Evolutionary conservation across 2,888 invertebrate species (phyloP).

Genomic region (Nysson spinosus): DNA sequence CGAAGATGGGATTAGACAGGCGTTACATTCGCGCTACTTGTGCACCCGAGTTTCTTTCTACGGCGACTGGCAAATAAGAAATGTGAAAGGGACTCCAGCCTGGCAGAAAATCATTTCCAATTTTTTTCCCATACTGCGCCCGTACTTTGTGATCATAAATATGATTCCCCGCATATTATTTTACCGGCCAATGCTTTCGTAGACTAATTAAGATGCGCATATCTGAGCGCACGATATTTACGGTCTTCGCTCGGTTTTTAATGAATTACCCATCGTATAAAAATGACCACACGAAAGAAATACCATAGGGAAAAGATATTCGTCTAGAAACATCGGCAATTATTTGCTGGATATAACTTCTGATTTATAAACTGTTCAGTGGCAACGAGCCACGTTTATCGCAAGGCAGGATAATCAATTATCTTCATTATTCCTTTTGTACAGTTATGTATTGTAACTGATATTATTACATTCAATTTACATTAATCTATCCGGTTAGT

Average conservation of each 20-base stretch:
- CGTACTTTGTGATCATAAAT: slow-evolving; percentile 11
- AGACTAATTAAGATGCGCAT: slow-evolving; percentile 24
- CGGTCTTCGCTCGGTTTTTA: background rate
- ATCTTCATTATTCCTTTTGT: too few relatives aligned
- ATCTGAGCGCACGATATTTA: background rate
- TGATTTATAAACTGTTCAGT: too few relatives aligned
- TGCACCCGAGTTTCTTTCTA: background rate
- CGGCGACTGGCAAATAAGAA: slow-evolving; percentile 8
- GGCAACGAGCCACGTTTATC: too few relatives aligned
- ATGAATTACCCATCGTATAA: slow-evolving; percentile 1
- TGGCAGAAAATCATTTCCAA: slow-evolving; percentile 52
- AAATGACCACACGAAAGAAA: slow-evolving; percentile 6
- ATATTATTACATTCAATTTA: too few relatives aligned
- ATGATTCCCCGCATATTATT: slow-evolving; percentile 18
- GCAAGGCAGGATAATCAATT: too few relatives aligned
- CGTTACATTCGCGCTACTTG: slow-evolving; percentile 20
- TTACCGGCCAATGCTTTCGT: background rate
- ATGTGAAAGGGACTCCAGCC: slow-evolving; percentile 28
- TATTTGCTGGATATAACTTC: too few relatives aligned
- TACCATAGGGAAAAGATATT: too few relatives aligned
- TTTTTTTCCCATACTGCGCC: slow-evolving; percentile 1
- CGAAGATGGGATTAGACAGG: slow-evolving; percentile 25
- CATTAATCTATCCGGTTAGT: too few relatives aligned
- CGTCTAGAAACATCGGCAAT: too few relatives aligned
- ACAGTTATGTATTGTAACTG: too few relatives aligned